These are phyloP conservation scores for Halichoeres trimaculatus DNA, from an alignment of 2,113 vertebrate genomes.

Conservation along the genomic window DNA sequence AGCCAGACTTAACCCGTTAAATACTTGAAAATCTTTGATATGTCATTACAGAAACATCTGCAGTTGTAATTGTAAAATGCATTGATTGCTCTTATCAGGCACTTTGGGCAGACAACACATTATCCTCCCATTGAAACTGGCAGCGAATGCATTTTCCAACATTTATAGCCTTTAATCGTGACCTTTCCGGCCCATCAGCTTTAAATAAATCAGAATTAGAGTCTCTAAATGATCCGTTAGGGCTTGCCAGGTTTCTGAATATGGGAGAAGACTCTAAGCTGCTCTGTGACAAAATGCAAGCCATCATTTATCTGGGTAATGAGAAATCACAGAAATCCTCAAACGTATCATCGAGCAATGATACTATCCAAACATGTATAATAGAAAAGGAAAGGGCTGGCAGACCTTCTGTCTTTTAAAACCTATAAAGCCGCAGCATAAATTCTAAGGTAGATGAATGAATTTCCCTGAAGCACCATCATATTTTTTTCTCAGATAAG, in stretches of 20 bases:
- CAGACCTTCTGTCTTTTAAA: constrained; percentile 32
- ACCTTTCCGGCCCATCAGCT: constrained; percentile 37
- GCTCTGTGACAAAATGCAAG: constrained; percentile 14
- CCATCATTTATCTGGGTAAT: constrained; percentile 40
- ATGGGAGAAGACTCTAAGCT: constrained; percentile 12
- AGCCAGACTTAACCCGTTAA: too few relatives aligned
- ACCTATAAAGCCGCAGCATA: constrained; percentile 6
- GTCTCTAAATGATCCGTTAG: constrained; percentile 2
- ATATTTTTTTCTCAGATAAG: constrained; percentile 22
- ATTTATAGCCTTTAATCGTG: constrained; percentile 19
- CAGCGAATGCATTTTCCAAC: constrained; percentile 1
- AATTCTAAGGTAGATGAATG: constrained; percentile 34
- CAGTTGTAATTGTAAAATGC: neutral
- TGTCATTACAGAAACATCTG: too few relatives aligned
- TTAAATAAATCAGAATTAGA: constrained; percentile 51
- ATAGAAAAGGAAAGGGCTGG: constrained; percentile 18
- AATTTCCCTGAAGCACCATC: constrained; percentile 42
- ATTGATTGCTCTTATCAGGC: neutral
- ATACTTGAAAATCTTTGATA: too few relatives aligned
- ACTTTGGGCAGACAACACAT: neutral
- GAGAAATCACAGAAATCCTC: constrained; percentile 29
- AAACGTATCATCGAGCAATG: constrained; percentile 25
- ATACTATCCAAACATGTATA: constrained; percentile 30
- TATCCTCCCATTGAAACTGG: neutral
- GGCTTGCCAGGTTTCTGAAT: constrained; percentile 23